A percentile compares a stretch with the other conserved stretches of the same genome.
These are phyloP conservation scores for Rousettus leschenaultii DNA, from an alignment of 2,113 vertebrate species.

Conservation along the genomic window DNA sequence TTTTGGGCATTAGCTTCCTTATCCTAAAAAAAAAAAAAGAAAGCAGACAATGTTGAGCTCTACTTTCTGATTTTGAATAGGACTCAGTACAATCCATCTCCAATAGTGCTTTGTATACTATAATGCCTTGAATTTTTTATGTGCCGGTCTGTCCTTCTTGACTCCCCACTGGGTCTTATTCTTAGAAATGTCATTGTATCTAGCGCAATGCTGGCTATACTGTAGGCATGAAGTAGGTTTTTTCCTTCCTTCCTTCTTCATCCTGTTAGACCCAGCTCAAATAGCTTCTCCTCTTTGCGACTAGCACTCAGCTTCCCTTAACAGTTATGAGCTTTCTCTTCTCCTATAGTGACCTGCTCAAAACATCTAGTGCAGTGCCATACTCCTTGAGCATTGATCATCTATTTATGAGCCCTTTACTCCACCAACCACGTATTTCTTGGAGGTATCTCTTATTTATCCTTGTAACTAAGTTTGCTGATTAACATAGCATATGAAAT, in stretches of 20 bases:
- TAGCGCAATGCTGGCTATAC: neutral
- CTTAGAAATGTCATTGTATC: neutral
- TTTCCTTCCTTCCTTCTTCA: neutral
- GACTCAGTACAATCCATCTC: neutral
- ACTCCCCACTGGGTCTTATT: neutral
- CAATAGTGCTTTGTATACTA: neutral
- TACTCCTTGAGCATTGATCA: neutral
- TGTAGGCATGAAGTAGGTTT: neutral
- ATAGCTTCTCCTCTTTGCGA: neutral
- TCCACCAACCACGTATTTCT: neutral
- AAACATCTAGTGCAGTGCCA: neutral
- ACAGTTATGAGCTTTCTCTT: neutral
- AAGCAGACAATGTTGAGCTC: neutral
- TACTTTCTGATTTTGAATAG: neutral
- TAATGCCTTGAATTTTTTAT: neutral
- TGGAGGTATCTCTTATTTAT: neutral
- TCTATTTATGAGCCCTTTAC: neutral
- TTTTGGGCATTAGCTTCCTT: neutral
- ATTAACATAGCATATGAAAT: neutral
- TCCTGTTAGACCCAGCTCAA: neutral
- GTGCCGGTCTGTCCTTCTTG: neutral
- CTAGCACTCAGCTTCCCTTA: neutral
- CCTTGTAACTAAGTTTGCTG: neutral
- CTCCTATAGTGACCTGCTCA: neutral
- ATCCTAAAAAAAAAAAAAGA: neutral